Conservation (phyloP, 2,888 invertebrate genomes). For the Heteromyza rotundicornis region DNA sequence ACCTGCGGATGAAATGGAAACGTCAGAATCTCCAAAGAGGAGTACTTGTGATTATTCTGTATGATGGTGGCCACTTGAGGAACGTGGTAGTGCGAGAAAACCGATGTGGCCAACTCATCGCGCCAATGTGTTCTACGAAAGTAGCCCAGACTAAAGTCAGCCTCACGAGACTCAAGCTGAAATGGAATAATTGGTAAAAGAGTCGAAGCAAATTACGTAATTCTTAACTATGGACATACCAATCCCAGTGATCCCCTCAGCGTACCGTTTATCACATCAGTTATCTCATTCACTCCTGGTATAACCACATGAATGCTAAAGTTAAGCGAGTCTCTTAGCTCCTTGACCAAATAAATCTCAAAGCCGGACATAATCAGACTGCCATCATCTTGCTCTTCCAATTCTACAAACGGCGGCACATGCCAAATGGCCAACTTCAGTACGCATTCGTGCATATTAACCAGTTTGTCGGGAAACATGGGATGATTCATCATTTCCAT, state of each 20-base stretch:
- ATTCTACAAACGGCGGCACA: conserved; percentile 35
- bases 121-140: conserved; percentile 35
- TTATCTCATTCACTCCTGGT: too few species aligned
- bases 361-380: conserved; percentile 33
- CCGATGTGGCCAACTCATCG: conserved; percentile 34
- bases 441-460: conserved; percentile 43
- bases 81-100: conserved; percentile 42
- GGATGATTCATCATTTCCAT: conserved; percentile 21
- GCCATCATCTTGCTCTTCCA: conserved; percentile 10
- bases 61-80: conserved; percentile 35
- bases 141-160: conserved; percentile 41
- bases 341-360: conserved; percentile 26
- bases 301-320: too few species aligned
- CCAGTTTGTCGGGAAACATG: conserved; percentile 42
- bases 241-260: too few species aligned
- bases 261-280: too few species aligned
- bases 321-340: too few species aligned
- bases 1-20: conserved; percentile 37
- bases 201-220: too few species aligned
- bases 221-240: too few species aligned
- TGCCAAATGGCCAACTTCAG: conserved; percentile 35
- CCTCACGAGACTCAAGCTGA: conserved; percentile 33
- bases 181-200: too few species aligned
- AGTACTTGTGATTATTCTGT: conserved; percentile 29
- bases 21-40: conserved; percentile 35